Percentiles rank a stretch among this genome's conserved stretches.
Conservation (phyloP, 2,113 vertebrate species). For the Carassius gibelio region DNA sequence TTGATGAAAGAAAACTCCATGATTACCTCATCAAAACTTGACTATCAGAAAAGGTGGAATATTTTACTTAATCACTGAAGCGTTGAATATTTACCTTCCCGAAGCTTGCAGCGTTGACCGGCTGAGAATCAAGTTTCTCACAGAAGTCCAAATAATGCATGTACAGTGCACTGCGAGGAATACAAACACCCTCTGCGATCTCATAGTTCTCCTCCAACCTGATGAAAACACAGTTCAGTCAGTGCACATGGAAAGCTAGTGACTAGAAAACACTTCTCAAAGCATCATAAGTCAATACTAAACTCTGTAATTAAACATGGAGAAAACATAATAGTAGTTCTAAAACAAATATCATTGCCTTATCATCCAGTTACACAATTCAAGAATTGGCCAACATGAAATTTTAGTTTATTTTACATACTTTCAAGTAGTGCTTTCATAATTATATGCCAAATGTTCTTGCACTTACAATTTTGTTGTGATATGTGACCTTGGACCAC, state of each 20-base stretch:
- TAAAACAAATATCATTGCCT: background rate
- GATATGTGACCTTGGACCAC: too few relatives aligned
- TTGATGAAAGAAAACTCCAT: background rate
- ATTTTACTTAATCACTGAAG: background rate
- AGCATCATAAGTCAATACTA: background rate
- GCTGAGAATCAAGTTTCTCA: conserved; percentile 96
- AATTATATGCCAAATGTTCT: background rate
- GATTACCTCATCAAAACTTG: background rate
- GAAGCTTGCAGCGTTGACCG: conserved; percentile 97
- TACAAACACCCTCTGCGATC: conserved; percentile 97
- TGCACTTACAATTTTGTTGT: background rate
- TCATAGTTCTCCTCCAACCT: conserved; percentile 99
- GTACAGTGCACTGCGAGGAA: conserved; percentile 96
- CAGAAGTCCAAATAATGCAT: conserved; percentile 99
- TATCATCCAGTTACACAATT: background rate
- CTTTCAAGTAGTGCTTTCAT: background rate
- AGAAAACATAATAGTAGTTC: background rate
- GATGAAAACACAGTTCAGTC: conserved; percentile 47
- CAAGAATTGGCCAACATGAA: background rate
- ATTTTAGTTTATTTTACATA: background rate
- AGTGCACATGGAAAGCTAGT: background rate
- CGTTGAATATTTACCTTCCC: conserved; percentile 84
- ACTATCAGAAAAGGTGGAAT: background rate
- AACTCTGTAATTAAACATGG: background rate
- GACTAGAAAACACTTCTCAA: background rate